Evolutionary conservation across 2,888 invertebrate genomes (phyloP).

Genomic region (Zonitis immaculata): DNA sequence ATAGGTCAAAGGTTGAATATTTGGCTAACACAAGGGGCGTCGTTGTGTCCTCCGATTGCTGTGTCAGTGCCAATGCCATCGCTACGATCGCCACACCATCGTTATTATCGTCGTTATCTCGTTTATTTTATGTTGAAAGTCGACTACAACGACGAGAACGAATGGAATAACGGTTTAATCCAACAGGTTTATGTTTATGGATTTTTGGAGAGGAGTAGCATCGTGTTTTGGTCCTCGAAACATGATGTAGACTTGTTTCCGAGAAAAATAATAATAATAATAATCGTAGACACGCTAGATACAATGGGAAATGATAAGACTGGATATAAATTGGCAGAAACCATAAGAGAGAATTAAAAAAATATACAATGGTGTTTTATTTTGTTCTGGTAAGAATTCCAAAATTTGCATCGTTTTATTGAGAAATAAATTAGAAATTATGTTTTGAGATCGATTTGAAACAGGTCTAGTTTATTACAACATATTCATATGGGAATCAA

Average conservation of each 20-base stretch:
- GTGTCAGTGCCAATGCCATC: background rate
- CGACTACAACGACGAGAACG: too few species aligned
- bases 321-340: background rate
- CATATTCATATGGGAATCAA: background rate
- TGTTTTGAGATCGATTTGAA: background rate
- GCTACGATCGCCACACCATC: slow-evolving; percentile 1
- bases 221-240: slow-evolving; percentile 6
- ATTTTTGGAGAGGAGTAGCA: slow-evolving; percentile 11
- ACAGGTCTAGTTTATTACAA: background rate
- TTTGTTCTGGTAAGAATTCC: too few species aligned
- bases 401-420: too few species aligned
- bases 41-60: background rate
- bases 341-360: background rate
- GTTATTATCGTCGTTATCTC: slow-evolving; percentile 1
- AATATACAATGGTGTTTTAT: too few species aligned
- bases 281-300: background rate
- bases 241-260: background rate
- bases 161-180: slow-evolving; percentile 24
- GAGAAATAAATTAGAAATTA: background rate
- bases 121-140: background rate
- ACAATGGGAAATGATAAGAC: background rate
- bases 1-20: too few species aligned
- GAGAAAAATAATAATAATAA: slow-evolving; percentile 1
- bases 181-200: slow-evolving; percentile 24
- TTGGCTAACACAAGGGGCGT: background rate